These are phyloP conservation scores for Ennomos quercinarius DNA, from an alignment of 2,888 invertebrate genomes.

Conservation along the genomic window DNA sequence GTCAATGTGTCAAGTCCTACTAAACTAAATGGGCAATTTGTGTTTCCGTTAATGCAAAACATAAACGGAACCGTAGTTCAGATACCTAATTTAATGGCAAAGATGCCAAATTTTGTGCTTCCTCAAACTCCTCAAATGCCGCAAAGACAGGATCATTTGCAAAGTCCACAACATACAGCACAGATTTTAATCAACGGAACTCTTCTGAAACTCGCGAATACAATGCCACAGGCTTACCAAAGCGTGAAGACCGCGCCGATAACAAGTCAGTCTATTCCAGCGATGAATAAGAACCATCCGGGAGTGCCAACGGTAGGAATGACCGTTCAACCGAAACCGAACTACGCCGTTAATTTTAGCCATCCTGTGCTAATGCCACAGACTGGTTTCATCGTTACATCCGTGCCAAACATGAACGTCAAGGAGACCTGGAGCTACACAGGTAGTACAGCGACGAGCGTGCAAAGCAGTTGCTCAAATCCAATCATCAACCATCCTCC, in stretches of 20 bases:
- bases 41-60: constrained; percentile 87
- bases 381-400: constrained; percentile 81
- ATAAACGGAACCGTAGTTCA: constrained; percentile 85
- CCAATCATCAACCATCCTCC: constrained; percentile 72
- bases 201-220: constrained; percentile 76
- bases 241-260: constrained; percentile 67
- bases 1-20: constrained; percentile 79
- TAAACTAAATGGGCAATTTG: constrained; percentile 82
- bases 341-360: constrained; percentile 82
- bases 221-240: constrained; percentile 67
- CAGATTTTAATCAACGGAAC: constrained; percentile 83
- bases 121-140: constrained; percentile 70
- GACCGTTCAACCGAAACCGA: constrained; percentile 81
- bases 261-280: constrained; percentile 69
- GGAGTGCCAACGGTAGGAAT: constrained; percentile 77
- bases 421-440: constrained; percentile 76
- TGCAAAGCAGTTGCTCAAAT: constrained; percentile 62
- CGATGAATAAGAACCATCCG: constrained; percentile 77
- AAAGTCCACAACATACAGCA: constrained; percentile 68
- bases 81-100: constrained; percentile 86
- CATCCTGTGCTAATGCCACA: constrained; percentile 79
- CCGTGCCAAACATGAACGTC: constrained; percentile 82
- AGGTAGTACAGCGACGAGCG: constrained; percentile 35
- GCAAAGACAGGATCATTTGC: constrained; percentile 73
- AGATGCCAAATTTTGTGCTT: constrained; percentile 83